Evolutionary conservation across 2,797 vertebrate species (phyloP), one percentile per base, ranked within the genome.

Genomic region (Remorina albescens): DNA sequence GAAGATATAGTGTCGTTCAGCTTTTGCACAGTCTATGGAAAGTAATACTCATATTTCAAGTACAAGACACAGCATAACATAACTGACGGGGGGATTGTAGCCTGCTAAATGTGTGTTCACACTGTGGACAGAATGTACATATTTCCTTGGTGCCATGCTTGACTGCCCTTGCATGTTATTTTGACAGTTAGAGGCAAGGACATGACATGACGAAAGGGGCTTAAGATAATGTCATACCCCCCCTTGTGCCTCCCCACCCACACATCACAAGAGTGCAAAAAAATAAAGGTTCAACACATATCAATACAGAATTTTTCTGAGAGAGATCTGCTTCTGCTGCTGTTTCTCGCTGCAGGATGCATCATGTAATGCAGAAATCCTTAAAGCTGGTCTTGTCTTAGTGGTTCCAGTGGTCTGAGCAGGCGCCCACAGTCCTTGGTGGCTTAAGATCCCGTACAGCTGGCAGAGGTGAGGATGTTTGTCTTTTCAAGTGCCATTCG

Each of bases 131-230:
- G 41, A 30, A 71, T 77, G 81, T 86, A 58, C 71, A 75, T 62
- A 56, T 76, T 83, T 88, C 74, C 64, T 70, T 80, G 57, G 26
- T 26, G 71, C 74, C 65, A 23, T 56, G 89, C 90, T 91, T 91
- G 91, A 73, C 82, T 86, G 87, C 74, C 80, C 89, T 77, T 89
- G 90, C 88, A 66, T 93, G 91, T 82, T 87, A 80, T 90, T 90
- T 88, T 89, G 89, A 85, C 91, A 91, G 92, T 92, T 92, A 84
- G 76, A 69, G 62, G 41, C 73, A 10, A 78, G 68, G 71, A 75
- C 76, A 64, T 74, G 67, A 64, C 63, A 67, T 69, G 68, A 74
- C 9, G 46, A 79, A 32, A 42, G 71, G 76, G 78, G 71, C 61
- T 39, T 25, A 39, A 47, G 51, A 70, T 51, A 41, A 68, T 61